Evolutionary conservation across 2,113 vertebrate species (phyloP).

Genomic region (Chelonoidis abingdonii): DNA sequence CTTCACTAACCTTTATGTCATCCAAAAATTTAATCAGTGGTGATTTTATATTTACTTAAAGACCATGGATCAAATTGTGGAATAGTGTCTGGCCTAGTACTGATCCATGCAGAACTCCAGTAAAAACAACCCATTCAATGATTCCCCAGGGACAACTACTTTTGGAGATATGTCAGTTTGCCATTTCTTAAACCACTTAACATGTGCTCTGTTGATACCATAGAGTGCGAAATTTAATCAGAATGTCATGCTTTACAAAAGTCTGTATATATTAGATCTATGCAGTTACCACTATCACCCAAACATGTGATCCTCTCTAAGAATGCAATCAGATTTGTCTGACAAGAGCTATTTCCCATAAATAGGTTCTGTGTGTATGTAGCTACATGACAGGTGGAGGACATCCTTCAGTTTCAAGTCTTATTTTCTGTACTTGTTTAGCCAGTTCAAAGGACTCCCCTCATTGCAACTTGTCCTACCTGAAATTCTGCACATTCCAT

Average conservation of each 20-base stretch:
- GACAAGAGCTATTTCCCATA: not conserved
- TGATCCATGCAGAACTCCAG: not conserved
- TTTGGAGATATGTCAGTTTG: not conserved
- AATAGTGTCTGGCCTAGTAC: not conserved
- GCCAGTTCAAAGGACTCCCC: not conserved
- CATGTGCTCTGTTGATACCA: not conserved
- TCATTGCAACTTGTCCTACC: not conserved
- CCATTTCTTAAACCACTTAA: not conserved
- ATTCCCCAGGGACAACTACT: not conserved
- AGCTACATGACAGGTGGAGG: not conserved
- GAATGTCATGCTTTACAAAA: not conserved
- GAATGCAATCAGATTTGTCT: not conserved
- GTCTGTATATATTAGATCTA: not conserved
- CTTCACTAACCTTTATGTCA: not conserved
- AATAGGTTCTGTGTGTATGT: not conserved
- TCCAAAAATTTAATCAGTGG: not conserved
- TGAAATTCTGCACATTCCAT: not conserved
- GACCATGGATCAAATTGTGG: not conserved
- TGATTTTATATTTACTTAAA: not conserved
- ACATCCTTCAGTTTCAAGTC: not conserved
- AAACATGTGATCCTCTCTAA: not conserved
- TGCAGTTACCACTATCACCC: not conserved
- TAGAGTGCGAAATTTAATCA: not conserved
- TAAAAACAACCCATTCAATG: not conserved
- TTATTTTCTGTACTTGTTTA: not conserved